Percentiles rank a stretch among this genome's conserved stretches.
These are phyloP conservation scores for Chaenodraco wilsoni DNA, from an alignment of 2,797 vertebrate species.

Conservation along the genomic window DNA sequence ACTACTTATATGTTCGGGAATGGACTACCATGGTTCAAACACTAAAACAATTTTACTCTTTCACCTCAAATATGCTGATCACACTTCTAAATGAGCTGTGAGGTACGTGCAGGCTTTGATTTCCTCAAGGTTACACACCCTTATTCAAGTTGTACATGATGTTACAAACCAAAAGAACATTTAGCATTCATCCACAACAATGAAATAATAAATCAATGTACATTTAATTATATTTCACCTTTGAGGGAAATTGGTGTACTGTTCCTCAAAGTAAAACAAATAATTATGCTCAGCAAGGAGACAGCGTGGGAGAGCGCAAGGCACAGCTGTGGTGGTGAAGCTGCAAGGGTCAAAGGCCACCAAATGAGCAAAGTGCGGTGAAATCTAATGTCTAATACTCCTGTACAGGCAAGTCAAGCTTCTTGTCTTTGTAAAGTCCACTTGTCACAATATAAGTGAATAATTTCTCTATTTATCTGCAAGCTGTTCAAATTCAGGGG, in stretches of 20 bases:
- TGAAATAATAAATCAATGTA: background rate
- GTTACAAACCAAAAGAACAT: slow-evolving; percentile 12
- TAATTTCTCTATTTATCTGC: slow-evolving; percentile 54
- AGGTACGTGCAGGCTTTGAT: slow-evolving; percentile 2
- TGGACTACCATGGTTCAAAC: slow-evolving; percentile 2
- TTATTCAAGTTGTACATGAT: slow-evolving; percentile 4
- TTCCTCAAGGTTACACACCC: slow-evolving; percentile 22
- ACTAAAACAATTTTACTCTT: slow-evolving; percentile 1
- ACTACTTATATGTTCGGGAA: slow-evolving; percentile 24
- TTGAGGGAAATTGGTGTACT: background rate
- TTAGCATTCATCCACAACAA: background rate
- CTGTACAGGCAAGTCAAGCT: background rate
- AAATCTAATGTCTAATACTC: slow-evolving; percentile 22
- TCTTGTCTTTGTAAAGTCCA: slow-evolving; percentile 22
- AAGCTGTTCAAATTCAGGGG: slow-evolving; percentile 55
- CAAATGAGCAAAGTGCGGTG: slow-evolving; percentile 5
- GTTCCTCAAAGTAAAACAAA: slow-evolving; percentile 8
- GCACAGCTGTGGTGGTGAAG: slow-evolving; percentile 36
- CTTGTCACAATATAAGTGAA: slow-evolving; percentile 20
- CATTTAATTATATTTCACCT: background rate
- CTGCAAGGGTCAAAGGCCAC: slow-evolving; percentile 25
- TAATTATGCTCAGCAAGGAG: background rate
- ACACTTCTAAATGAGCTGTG: slow-evolving; percentile 19
- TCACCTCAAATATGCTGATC: slow-evolving; percentile 10
- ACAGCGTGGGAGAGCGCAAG: slow-evolving; percentile 23